Base-by-base conservation (phyloP, 1,140 invertebrate species). In the Calycopis cecrops region DNA sequence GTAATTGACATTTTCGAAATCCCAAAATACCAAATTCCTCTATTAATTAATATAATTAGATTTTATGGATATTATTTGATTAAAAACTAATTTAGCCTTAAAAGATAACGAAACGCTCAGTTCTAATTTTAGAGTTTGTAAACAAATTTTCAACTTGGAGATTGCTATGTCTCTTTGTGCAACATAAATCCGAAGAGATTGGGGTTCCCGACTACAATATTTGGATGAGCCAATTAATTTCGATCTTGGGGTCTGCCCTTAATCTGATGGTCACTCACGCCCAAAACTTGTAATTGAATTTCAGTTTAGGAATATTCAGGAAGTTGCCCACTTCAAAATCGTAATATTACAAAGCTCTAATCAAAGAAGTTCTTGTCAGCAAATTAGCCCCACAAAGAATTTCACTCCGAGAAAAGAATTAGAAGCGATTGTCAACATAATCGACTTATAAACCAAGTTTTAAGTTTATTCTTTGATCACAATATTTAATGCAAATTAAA, bases 251-350 rank as follows among this genome's bases (percentile, higher is more conserved):
- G 68, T 68, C 66, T 61, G 60, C 71, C 79, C 69, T 76, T 84
- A 86, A 85, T 86, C 81, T 83, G 83, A 85, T 84, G 83, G 83
- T 86, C 79, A 86, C 75, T 83, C 75, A 79, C 73, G 75, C 80
- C 73, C 73, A 68, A 81, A 86, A 83, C 79, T 86, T 85, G 69
- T 86, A 86, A 85, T 84, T 86, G 79, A 84, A 86, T 85, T 83
- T 79, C 69, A 69, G 75, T 76, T 80, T 66, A 64, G 64, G 65
- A 81, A 79, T 85, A 78, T 75, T 78, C 71, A 72, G 62, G 61
- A 73, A 77, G 71, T 78, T 71, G 59, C 42, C 61, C 62, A 67
- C 55, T 55, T 55, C 61, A 62, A 59, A 60, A 63, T 71, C 63
- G 62, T 55, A 67, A 66, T 68, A 65, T 69, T 67, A 67, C 57